A percentile compares a stretch with the other conserved stretches of the same genome.
Conservation (phyloP, 2,888 invertebrate species). For the Nomada ruficornis region DNA sequence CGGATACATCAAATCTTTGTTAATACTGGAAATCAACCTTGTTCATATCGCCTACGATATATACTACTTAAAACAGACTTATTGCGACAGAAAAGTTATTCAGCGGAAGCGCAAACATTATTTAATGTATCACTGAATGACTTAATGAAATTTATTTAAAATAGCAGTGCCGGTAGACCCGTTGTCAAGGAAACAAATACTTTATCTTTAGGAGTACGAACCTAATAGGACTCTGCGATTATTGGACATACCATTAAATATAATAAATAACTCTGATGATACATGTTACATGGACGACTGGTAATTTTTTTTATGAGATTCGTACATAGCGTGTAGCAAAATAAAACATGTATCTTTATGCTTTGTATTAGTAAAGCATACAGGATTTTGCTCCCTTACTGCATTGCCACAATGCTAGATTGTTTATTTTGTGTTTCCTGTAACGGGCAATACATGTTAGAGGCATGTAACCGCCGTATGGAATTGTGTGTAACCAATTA, state of each 20-base stretch:
- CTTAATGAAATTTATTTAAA: constrained; percentile 13
- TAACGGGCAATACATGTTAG: constrained; percentile 56
- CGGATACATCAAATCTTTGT: neutral
- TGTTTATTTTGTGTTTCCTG: constrained; percentile 54
- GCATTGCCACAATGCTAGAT: constrained; percentile 58
- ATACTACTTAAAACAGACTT: neutral
- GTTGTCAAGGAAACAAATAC: constrained; percentile 55
- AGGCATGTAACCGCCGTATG: constrained; percentile 54
- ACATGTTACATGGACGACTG: constrained; percentile 20
- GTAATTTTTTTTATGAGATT: constrained; percentile 43
- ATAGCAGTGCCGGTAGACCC: constrained; percentile 15
- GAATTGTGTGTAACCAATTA: constrained; percentile 67
- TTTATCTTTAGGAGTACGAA: constrained; percentile 39
- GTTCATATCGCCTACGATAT: constrained; percentile 4
- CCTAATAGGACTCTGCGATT: constrained; percentile 43
- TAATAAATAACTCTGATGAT: constrained; percentile 34
- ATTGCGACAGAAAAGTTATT: neutral
- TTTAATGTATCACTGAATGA: neutral
- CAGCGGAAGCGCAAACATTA: neutral
- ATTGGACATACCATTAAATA: constrained; percentile 36
- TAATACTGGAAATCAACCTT: neutral
- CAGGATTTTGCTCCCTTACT: constrained; percentile 50
- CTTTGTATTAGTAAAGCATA: constrained; percentile 46
- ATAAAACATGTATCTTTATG: constrained; percentile 55
- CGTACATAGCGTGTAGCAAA: constrained; percentile 37